Base-by-base conservation (phyloP, 2,888 invertebrate genomes). In the Thymelicus acteon region DNA sequence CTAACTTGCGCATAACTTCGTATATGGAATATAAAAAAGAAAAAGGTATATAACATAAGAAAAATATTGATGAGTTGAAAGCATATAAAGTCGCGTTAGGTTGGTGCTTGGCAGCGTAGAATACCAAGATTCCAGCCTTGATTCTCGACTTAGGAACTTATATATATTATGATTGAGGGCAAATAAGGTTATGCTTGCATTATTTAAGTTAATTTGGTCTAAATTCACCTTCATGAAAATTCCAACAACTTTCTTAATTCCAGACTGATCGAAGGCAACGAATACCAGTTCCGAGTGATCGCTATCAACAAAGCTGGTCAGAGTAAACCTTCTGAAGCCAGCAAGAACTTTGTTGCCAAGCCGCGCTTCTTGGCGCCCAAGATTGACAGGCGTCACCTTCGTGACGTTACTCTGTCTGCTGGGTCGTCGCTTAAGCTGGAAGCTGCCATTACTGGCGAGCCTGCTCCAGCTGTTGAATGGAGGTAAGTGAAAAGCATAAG, bases 291-390 rank as follows among this genome's bases (percentile, higher is more conserved):
- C 96, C 96, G 99, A 44, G 97, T 99, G 44, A 96, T 98, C 77
- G 99, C 99, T 8, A 94, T 99, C 68, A 99, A 99, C 92, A 98
- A 98, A 87, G 98, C 98, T 10, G 99, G 99, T 0, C 96, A 96
- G 84, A 98, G 99, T 80, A 97, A 98, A 79, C 98, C 99, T 0
- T 98, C 98, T 8, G 97, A 98, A 71, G 94, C 97, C 31, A 97
- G 97, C 90, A 98, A 97, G 90, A 96, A 95, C 81, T 98, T 98
- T 89, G 93, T 95, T 71, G 98, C 98, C 67, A 98, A 98, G 85
- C 98, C 98, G 0, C 95, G 98, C 75, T 97, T 96, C 94, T 91
- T 99, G 87, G 98, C 99, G 75, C 99, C 99, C 19, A 98, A 97
- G 93, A 99, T 99, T 88, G 98, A 99, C 92, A 95, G 99, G 73